Conservation (phyloP, 2,888 invertebrate species). For the Cataglyphis altisquamis region DNA sequence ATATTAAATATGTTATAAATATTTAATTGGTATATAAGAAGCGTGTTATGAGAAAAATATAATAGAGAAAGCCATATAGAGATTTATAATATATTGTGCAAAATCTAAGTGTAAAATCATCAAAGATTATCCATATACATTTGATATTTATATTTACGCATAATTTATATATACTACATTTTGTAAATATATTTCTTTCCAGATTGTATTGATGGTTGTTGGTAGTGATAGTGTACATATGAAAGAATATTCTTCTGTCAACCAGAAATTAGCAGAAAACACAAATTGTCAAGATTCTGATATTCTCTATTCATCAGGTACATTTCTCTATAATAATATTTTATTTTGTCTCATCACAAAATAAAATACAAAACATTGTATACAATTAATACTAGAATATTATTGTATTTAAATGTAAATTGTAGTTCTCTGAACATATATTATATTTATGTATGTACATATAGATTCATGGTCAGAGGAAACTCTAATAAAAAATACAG, state of each 20-base stretch:
- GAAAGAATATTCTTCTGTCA: slow-evolving; percentile 80
- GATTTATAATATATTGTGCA: neutral
- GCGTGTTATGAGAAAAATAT: neutral
- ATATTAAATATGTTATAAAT: neutral
- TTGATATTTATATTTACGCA: slow-evolving; percentile 1
- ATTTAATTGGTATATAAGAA: neutral
- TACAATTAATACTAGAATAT: neutral
- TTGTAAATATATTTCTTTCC: slow-evolving; percentile 72
- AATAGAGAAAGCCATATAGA: neutral
- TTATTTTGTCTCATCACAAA: neutral
- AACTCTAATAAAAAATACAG: slow-evolving; percentile 59
- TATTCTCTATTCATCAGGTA: slow-evolving; percentile 70
- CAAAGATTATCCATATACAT: neutral
- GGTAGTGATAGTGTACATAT: slow-evolving; percentile 82
- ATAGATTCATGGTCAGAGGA: slow-evolving; percentile 60
- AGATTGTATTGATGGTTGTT: slow-evolving; percentile 85
- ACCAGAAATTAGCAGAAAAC: slow-evolving; percentile 74
- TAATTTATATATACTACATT: slow-evolving; percentile 1
- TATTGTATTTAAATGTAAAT: neutral
- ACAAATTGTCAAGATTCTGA: slow-evolving; percentile 62
- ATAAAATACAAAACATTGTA: neutral
- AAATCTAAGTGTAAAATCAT: neutral
- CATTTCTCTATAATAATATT: slow-evolving; percentile 3
- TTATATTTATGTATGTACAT: slow-evolving; percentile 23
- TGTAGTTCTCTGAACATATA: neutral